These are phyloP conservation scores for Tenthredo notha DNA, from an alignment of 2,888 invertebrate species.

Conservation along the genomic window DNA sequence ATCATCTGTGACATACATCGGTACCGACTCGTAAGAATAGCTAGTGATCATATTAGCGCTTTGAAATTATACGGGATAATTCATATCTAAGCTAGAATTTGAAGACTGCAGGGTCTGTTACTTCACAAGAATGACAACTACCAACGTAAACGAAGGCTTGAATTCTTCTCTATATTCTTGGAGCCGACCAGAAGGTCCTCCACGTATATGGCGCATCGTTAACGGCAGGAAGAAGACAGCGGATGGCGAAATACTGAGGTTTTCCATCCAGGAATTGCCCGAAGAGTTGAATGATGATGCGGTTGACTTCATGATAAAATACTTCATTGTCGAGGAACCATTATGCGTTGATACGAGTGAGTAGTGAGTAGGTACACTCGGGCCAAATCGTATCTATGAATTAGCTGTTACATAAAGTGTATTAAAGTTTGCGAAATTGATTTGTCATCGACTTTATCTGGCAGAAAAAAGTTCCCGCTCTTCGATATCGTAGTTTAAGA, in stretches of 20 bases:
- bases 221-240: constrained; percentile 61
- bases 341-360: neutral
- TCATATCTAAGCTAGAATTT: neutral
- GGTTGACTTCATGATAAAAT: constrained; percentile 58
- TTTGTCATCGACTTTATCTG: neutral
- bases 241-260: constrained; percentile 58
- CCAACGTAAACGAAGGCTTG: neutral
- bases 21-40: neutral
- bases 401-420: neutral
- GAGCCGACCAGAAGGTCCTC: constrained; percentile 64
- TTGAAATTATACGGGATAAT: neutral
- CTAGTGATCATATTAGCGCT: neutral
- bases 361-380: neutral
- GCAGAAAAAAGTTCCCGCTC: neutral
- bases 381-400: neutral
- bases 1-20: neutral
- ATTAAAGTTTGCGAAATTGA: neutral
- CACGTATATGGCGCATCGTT: constrained; percentile 67
- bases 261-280: constrained; percentile 72
- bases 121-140: neutral
- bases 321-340: constrained; percentile 4
- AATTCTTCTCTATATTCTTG: constrained; percentile 51
- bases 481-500: neutral
- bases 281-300: constrained; percentile 69
- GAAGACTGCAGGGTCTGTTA: neutral